A percentile compares a stretch with the other conserved stretches of the same genome.
These are phyloP conservation scores for Caenorhabditis zanzibari DNA, from an alignment of 2,888 invertebrate species.

Conservation along the genomic window DNA sequence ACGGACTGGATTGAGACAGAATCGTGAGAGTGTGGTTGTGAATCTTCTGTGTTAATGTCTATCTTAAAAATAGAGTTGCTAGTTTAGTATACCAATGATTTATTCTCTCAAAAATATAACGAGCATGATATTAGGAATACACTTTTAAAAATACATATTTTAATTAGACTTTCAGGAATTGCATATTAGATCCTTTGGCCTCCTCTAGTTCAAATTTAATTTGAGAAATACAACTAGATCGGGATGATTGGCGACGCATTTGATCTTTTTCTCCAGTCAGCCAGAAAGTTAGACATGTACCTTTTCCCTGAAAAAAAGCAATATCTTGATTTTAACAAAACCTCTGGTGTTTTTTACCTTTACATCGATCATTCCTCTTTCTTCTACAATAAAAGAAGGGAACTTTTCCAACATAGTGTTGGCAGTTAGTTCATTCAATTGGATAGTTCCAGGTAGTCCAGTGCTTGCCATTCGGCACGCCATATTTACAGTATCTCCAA, in stretches of 20 bases:
- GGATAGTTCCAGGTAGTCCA: slow-evolving; percentile 68
- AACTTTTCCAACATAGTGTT: slow-evolving; percentile 58
- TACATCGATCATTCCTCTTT: slow-evolving; percentile 71
- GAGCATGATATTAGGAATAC: no score
- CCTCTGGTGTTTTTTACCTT: no score
- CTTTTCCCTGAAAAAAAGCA: slow-evolving; percentile 68
- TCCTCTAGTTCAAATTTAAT: slow-evolving; percentile 59
- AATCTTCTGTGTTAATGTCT: no score
- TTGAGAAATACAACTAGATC: slow-evolving; percentile 53
- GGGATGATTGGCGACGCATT: slow-evolving; percentile 43
- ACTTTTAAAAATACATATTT: no score
- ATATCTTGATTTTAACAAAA: no score
- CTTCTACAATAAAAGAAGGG: slow-evolving; percentile 67
- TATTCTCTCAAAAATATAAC: no score
- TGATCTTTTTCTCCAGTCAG: slow-evolving; percentile 61
- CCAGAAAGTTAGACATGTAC: slow-evolving; percentile 71
- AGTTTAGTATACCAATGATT: no score
- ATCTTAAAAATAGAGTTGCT: no score
- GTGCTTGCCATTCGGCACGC: slow-evolving; percentile 75
- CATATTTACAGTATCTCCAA: slow-evolving; percentile 75
- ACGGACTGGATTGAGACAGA: no score
- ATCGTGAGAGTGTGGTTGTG: no score
- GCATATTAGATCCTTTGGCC: slow-evolving; percentile 11
- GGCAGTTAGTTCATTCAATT: slow-evolving; percentile 67
- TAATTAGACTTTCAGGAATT: slow-evolving; percentile 39